Percentiles rank a stretch among this genome's conserved stretches.
These are phyloP conservation scores for Patagioenas fasciata DNA, from an alignment of 2,113 vertebrate genomes.

Conservation along the genomic window DNA sequence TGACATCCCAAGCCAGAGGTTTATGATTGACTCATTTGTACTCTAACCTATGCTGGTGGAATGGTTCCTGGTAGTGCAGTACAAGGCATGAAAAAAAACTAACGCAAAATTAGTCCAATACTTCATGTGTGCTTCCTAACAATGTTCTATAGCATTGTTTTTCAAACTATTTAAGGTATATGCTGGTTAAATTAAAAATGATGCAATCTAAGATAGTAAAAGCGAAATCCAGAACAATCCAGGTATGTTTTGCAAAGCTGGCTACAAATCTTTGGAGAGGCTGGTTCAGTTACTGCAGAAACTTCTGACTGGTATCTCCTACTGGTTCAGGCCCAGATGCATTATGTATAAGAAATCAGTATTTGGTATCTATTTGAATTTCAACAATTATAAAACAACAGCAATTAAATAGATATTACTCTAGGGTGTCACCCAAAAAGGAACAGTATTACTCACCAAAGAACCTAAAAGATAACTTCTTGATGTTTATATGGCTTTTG, in stretches of 20 bases:
- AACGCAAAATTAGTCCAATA: not conserved
- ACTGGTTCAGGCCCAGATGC: not conserved
- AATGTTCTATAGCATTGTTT: not conserved
- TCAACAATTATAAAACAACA: not conserved
- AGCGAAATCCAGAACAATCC: not conserved
- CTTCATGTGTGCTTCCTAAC: not conserved
- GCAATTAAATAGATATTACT: not conserved
- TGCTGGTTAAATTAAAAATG: not conserved
- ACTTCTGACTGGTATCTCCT: not conserved
- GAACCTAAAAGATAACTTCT: not conserved
- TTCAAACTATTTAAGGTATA: not conserved
- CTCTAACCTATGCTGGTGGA: not conserved
- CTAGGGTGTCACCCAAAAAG: not conserved
- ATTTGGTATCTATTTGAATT: not conserved
- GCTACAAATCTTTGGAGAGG: not conserved
- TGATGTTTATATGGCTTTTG: not conserved
- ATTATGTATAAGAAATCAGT: not conserved
- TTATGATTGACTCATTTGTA: not conserved
- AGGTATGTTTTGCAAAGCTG: not conserved
- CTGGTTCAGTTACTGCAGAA: not conserved
- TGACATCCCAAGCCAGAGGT: not conserved
- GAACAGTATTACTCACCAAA: not conserved
- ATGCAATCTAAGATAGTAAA: not conserved
- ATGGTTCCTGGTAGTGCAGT: not conserved
- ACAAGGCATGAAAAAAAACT: not conserved